Conservation (phyloP, 2,113 vertebrate species). For the Gymnorhina tibicen region DNA sequence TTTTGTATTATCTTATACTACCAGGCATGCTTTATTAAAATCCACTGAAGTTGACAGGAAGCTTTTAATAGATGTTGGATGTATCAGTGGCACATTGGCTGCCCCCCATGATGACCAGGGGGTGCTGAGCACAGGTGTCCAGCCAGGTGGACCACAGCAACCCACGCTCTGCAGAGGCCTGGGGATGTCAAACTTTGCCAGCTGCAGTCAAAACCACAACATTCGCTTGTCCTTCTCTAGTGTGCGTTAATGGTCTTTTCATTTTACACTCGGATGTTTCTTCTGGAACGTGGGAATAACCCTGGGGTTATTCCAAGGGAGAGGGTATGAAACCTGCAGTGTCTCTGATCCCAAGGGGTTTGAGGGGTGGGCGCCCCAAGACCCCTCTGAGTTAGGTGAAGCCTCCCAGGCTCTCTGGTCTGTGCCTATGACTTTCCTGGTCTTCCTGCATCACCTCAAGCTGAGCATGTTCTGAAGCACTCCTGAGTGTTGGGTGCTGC, state of each 20-base stretch:
- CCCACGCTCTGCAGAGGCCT: accelerated
- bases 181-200: neutral
- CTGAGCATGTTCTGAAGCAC: accelerated
- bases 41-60: neutral
- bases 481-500: too few relatives aligned
- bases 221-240: neutral
- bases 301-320: neutral
- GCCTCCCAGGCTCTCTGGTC: neutral
- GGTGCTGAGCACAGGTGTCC: neutral
- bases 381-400: neutral
- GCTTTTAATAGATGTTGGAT: neutral
- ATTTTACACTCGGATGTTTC: neutral
- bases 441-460: neutral
- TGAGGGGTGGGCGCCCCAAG: neutral
- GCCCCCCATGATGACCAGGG: neutral
- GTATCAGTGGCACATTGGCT: neutral
- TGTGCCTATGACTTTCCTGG: neutral
- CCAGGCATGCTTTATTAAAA: neutral
- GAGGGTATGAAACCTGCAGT: neutral
- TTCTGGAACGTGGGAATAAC: neutral
- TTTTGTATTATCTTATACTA: neutral
- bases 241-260: neutral
- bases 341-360: neutral
- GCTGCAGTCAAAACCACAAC: neutral
- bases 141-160: accelerated